These are phyloP conservation scores for Cyanoderma ruficeps DNA, from an alignment of 2,113 vertebrate species.

Conservation along the genomic window DNA sequence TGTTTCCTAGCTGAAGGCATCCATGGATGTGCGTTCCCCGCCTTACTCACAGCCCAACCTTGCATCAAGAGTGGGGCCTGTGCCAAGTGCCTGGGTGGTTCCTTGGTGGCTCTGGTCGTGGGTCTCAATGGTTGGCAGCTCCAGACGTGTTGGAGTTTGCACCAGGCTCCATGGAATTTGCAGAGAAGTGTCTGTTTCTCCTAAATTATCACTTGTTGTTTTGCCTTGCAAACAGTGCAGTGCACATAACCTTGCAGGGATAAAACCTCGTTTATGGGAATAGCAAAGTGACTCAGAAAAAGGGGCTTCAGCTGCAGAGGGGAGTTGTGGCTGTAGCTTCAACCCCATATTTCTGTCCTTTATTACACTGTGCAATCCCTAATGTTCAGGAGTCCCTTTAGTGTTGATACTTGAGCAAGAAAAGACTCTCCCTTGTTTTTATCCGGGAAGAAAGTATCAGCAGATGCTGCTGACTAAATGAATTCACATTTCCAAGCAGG, in stretches of 20 bases:
- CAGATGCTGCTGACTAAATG: not conserved
- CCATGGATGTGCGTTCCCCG: not conserved
- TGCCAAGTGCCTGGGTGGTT: conserved; percentile 44
- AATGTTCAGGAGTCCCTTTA: not conserved
- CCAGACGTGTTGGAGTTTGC: not conserved
- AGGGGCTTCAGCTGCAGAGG: not conserved
- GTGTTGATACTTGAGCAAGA: not conserved
- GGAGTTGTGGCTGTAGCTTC: not conserved
- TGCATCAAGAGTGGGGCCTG: not conserved
- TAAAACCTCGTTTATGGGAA: not conserved
- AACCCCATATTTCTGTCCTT: not conserved
- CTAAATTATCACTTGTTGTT: not conserved
- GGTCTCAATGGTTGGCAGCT: conserved; percentile 7
- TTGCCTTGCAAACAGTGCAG: not conserved
- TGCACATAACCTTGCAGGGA: not conserved
- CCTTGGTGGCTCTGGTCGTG: conserved; percentile 2
- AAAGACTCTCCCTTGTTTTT: not conserved
- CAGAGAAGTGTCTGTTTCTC: not conserved
- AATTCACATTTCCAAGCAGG: not conserved
- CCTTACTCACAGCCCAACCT: conserved; percentile 8
- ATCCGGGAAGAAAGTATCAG: not conserved
- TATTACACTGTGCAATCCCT: not conserved
- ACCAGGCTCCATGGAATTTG: not conserved
- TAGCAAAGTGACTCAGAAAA: not conserved
- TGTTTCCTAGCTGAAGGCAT: conserved; percentile 53